These are phyloP conservation scores for Thunnus maccoyii DNA, from an alignment of 2,113 vertebrate genomes.

Conservation along the genomic window DNA sequence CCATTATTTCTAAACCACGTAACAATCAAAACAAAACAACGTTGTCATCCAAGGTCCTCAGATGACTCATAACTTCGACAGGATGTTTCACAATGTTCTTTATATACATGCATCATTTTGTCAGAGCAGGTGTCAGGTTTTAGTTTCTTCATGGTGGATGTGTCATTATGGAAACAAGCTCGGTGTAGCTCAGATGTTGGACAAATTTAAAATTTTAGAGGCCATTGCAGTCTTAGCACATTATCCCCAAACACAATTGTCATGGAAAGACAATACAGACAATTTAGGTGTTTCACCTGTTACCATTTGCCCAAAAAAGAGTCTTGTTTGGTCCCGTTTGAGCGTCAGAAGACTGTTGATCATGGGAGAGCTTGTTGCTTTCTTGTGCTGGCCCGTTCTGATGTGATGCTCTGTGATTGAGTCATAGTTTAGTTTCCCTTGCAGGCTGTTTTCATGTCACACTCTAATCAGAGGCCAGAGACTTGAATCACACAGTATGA, in stretches of 20 bases:
- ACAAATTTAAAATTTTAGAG: no score
- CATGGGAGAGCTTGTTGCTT: slow-evolving; percentile 55
- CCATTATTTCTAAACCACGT: not conserved
- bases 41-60: not conserved
- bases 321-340: not conserved
- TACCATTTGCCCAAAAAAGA: not conserved
- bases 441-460: slow-evolving; percentile 46
- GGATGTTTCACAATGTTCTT: not conserved
- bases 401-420: slow-evolving; percentile 49
- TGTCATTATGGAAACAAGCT: no score
- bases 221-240: no score
- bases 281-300: no score
- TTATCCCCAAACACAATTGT: no score
- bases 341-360: not conserved
- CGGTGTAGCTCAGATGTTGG: no score
- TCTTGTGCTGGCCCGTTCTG: slow-evolving; percentile 36
- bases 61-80: not conserved
- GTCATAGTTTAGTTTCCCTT: slow-evolving; percentile 59
- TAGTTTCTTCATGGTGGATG: no score
- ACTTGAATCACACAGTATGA: slow-evolving; percentile 11
- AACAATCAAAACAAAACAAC: not conserved
- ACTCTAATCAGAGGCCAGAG: slow-evolving; percentile 35
- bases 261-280: no score
- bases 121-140: not conserved
- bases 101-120: not conserved